Conservation (phyloP, 2,113 vertebrate genomes). For the Rhinoderma darwinii region DNA sequence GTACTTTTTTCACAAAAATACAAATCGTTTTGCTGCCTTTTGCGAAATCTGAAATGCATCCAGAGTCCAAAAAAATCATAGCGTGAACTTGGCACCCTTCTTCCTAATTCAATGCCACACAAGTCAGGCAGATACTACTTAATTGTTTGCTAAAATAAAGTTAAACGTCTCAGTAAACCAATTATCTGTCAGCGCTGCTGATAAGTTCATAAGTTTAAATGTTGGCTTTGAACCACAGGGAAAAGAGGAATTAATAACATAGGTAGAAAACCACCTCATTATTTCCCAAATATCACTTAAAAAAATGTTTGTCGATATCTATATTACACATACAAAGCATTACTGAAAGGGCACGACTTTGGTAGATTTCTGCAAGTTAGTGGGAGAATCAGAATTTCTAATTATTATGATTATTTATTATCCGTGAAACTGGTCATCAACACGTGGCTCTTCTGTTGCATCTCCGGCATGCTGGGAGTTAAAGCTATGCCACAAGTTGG, state of each 20-base stretch:
- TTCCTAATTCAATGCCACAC: not conserved
- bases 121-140: not conserved
- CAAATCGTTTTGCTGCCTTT: not conserved
- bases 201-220: not conserved
- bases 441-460: too few relatives aligned
- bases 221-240: not conserved
- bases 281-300: not conserved
- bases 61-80: not conserved
- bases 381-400: too few relatives aligned
- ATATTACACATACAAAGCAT: not conserved
- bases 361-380: not conserved
- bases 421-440: too few relatives aligned
- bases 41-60: not conserved
- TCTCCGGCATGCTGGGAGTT: too few relatives aligned
- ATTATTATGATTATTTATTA: too few relatives aligned
- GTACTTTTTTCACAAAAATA: not conserved
- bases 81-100: not conserved
- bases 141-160: constrained; percentile 13
- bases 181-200: not conserved
- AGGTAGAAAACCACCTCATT: not conserved
- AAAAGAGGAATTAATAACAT: not conserved
- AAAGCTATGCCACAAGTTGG: too few relatives aligned
- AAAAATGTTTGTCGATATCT: not conserved
- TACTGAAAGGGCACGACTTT: not conserved
- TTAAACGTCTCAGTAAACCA: not conserved